These are phyloP conservation scores for Thymelicus acteon DNA, from an alignment of 2,888 invertebrate genomes.

Conservation along the genomic window DNA sequence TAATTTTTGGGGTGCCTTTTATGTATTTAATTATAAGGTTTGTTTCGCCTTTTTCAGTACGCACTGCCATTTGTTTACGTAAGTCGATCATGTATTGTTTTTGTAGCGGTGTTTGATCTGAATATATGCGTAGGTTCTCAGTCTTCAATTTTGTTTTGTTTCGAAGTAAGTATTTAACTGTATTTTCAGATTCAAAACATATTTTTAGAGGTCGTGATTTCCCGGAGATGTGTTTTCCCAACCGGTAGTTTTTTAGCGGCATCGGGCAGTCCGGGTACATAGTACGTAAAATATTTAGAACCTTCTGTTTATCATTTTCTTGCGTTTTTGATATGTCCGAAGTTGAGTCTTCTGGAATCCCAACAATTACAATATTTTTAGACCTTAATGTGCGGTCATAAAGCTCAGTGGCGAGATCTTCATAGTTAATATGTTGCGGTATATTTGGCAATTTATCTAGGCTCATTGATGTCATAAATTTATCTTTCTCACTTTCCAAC, in stretches of 20 bases:
- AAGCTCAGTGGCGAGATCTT: background rate
- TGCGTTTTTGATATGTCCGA: background rate
- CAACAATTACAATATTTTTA: background rate
- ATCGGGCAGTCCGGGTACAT: slow-evolving; percentile 1
- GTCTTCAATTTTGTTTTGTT: slow-evolving; percentile 41
- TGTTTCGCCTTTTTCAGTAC: slow-evolving; percentile 13
- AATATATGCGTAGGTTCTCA: slow-evolving; percentile 40
- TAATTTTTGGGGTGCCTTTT: slow-evolving; percentile 8
- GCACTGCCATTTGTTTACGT: background rate
- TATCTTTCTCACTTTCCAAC: background rate
- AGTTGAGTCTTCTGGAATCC: background rate
- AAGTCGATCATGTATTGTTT: slow-evolving; percentile 39
- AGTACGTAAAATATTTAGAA: background rate
- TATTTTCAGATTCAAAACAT: slow-evolving; percentile 11
- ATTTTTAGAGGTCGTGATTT: slow-evolving; percentile 10
- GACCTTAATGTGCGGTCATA: background rate
- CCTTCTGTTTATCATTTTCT: background rate
- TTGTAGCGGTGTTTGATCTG: slow-evolving; percentile 44
- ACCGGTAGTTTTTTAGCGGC: background rate
- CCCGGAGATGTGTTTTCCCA: slow-evolving; percentile 3
- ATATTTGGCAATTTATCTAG: background rate
- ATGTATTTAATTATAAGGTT: slow-evolving; percentile 14
- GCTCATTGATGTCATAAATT: background rate
- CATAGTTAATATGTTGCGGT: too few species aligned
- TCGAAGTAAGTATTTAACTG: slow-evolving; percentile 39